Conservation (phyloP, 2,888 invertebrate species). For the Pseudoips prasinana region DNA sequence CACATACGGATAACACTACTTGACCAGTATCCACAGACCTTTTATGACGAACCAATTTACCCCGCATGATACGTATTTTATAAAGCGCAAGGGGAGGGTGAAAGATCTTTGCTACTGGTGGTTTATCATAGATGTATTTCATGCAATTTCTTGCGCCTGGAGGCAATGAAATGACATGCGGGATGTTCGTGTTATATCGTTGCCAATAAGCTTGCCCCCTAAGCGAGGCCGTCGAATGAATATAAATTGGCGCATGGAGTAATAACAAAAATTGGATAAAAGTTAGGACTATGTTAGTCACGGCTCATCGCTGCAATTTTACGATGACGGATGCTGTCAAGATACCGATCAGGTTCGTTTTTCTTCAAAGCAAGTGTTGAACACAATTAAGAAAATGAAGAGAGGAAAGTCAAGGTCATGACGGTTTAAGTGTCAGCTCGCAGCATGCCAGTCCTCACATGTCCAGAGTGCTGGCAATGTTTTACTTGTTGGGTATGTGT, state of each 20-base stretch:
- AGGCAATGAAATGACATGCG: constrained; percentile 70
- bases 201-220: constrained; percentile 57
- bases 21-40: constrained; percentile 45
- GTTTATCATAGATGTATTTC: constrained; percentile 58
- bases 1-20: constrained; percentile 44
- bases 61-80: constrained; percentile 11
- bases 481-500: no score
- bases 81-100: constrained; percentile 11
- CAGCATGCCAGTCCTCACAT: no score
- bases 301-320: no score
- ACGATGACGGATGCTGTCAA: no score
- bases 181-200: constrained; percentile 61
- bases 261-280: constrained; percentile 13
- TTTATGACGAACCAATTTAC: constrained; percentile 16
- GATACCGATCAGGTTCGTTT: no score
- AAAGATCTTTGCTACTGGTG: constrained; percentile 42
- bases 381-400: no score
- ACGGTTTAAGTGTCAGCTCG: no score
- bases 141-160: constrained; percentile 75
- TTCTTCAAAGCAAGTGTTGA: no score
- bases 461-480: no score
- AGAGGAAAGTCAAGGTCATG: no score
- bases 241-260: constrained; percentile 39
- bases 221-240: constrained; percentile 43
- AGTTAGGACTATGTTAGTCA: no score